These are phyloP conservation scores for Zaprionus bogoriensis DNA, from an alignment of 2,888 invertebrate genomes.

Conservation along the genomic window DNA sequence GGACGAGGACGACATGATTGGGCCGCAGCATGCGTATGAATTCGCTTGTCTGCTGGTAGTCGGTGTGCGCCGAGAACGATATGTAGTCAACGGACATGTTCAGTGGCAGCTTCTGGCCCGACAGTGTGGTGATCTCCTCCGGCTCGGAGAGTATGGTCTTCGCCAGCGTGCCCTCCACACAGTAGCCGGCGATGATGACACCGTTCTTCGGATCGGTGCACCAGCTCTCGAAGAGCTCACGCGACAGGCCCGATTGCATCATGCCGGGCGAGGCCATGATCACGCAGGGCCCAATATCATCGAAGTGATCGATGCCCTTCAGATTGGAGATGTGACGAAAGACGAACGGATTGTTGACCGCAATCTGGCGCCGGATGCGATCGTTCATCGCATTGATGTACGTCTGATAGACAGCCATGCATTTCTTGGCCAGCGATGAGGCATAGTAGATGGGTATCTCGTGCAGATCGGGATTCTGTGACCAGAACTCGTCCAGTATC, in stretches of 20 bases:
- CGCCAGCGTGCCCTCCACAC: conserved; percentile 94
- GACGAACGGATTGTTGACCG: conserved; percentile 98
- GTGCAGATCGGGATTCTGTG: conserved; percentile 90
- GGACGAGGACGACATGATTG: conserved; percentile 96
- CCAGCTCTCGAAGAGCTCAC: conserved; percentile 99
- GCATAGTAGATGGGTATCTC: conserved; percentile 99
- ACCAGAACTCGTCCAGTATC: conserved; percentile 99
- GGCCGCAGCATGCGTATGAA: conserved; percentile 97
- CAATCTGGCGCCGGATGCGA: conserved; percentile 96
- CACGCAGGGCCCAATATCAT: conserved; percentile 99
- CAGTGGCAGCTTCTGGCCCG: conserved; percentile 96
- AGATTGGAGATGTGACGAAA: conserved; percentile 98
- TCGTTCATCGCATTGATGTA: conserved; percentile 99
- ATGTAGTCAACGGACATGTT: conserved; percentile 99
- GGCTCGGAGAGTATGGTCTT: conserved; percentile 98
- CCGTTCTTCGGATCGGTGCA: conserved; percentile 99
- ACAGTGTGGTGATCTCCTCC: conserved; percentile 97
- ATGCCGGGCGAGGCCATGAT: conserved; percentile 99
- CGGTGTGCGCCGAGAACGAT: conserved; percentile 98
- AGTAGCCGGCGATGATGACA: conserved; percentile 98
- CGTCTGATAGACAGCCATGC: conserved; percentile 99
- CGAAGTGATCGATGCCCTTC: conserved; percentile 98
- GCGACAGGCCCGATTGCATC: conserved; percentile 99
- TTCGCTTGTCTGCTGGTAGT: conserved; percentile 90
- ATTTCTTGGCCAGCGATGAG: conserved; percentile 99